These are phyloP conservation scores for Coleophora flavipennella DNA, from an alignment of 2,888 invertebrate genomes.

Conservation along the genomic window DNA sequence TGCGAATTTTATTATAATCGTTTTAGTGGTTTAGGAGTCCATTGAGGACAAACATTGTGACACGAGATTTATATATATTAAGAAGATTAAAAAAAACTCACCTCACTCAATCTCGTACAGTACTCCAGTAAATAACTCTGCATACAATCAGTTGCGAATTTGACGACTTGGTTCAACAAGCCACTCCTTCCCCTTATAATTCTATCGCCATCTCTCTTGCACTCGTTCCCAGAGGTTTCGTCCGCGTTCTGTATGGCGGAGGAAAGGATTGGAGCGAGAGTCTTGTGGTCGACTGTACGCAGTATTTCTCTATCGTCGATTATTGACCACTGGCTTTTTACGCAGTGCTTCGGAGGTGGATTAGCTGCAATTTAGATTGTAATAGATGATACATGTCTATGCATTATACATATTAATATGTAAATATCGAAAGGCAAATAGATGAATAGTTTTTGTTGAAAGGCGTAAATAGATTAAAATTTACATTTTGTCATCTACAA, in stretches of 20 bases:
- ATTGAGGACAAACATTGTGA: too few relatives aligned
- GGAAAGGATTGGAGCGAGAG: constrained; percentile 9
- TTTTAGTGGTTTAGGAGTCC: too few relatives aligned
- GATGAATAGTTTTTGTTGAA: too few relatives aligned
- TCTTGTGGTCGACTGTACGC: constrained; percentile 20
- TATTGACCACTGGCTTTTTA: constrained; percentile 47
- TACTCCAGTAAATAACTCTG: constrained; percentile 65
- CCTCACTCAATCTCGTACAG: constrained; percentile 68
- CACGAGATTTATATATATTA: too few relatives aligned
- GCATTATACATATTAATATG: too few relatives aligned
- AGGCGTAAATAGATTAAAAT: too few relatives aligned
- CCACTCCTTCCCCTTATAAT: constrained; percentile 41
- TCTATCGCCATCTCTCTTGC: constrained; percentile 21
- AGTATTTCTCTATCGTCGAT: constrained; percentile 38
- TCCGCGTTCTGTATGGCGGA: constrained; percentile 8
- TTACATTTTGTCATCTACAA: too few relatives aligned
- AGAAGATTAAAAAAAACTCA: constrained; percentile 19
- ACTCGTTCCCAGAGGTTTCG: constrained; percentile 15
- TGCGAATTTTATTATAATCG: too few relatives aligned
- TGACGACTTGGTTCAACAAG: constrained; percentile 46
- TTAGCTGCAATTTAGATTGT: constrained; percentile 27
- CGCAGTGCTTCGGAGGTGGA: constrained; percentile 42
- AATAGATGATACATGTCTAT: too few relatives aligned
- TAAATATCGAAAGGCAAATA: too few relatives aligned
- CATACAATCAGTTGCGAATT: constrained; percentile 59